phyloP scores from a whole-genome alignment of 2,113 vertebrate genomes.

The Mellivora capensis region DNA sequence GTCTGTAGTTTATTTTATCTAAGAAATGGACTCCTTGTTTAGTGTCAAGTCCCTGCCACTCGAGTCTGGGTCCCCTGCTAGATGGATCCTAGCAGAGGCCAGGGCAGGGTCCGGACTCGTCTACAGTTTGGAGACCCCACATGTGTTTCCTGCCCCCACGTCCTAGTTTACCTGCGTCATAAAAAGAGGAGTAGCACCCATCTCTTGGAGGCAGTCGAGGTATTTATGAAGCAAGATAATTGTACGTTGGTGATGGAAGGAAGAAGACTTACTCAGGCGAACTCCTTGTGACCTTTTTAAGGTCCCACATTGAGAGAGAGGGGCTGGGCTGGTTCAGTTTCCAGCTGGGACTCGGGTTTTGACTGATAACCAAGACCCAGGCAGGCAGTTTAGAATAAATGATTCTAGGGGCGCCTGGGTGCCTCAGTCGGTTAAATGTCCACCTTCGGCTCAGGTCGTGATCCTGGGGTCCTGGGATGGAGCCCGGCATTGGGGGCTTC shows the following conservation, averaged over 20 bases:
- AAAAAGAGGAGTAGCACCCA: background rate
- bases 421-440: background rate
- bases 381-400: no score
- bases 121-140: background rate
- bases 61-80: background rate
- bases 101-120: background rate
- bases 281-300: background rate
- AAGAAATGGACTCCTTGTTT: background rate
- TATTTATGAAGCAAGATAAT: background rate
- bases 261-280: background rate
- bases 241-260: background rate
- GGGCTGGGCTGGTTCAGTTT: rapidly evolving
- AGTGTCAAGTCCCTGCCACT: background rate
- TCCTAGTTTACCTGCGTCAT: no score
- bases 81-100: background rate
- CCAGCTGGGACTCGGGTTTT: background rate
- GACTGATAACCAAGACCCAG: background rate
- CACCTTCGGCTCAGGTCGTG: background rate
- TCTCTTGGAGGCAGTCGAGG: background rate
- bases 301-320: background rate
- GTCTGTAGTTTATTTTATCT: background rate
- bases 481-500: background rate
- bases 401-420: background rate
- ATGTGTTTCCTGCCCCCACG: rapidly evolving
- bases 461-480: background rate